Evolutionary conservation across 2,113 vertebrate genomes (phyloP), one percentile per base, ranked within the genome.

Genomic region (Aptenodytes forsteri): DNA sequence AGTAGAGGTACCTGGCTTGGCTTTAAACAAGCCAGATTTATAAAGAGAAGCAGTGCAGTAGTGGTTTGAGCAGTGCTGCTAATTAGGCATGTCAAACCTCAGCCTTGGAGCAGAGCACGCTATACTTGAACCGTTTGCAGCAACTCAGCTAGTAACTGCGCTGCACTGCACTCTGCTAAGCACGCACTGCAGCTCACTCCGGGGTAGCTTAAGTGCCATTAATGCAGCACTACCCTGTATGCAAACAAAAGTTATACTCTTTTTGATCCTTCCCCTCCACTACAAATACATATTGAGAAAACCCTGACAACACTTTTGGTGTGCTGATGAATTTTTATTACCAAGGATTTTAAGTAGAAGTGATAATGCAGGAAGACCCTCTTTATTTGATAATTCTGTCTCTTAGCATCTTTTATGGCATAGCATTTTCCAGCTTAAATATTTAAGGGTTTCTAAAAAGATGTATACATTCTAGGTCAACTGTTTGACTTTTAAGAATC

Each of bases 381-480:
- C 14, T n/a, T 76, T 78, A 67, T 83, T 78, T 72, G 30, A 11
- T 42, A 76, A 82, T 65, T 79, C 9, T 82, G 15, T 7, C 44
- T 66, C 55, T 69, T 95, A 62, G 52, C 15, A 66, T 58, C 65
- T 91, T 81, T 61, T 49, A 72, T 30, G 22, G 40, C 34, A 91
- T 13, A 83, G 20, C 6, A 27, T 85, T 93, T 93, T 83, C 62
- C 78, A 84, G n/a, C 26, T 83, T 86, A 93, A 96, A 77, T 83
- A 91, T 72, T 93, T 61, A 79, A 67, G 34, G 7, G 13, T 84
- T 86, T 90, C 55, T 92, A 94, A 90, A 97, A 84, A 92, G 54
- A 86, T 1, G 1, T 32, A 1, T 7, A n/a, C 11, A 7, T 76
- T 89, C 62, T 61, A 93, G 52, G 50, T 82, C 67, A 77, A 56